Percentiles rank a stretch among this genome's conserved stretches.
Conservation (phyloP, 2,888 invertebrate genomes). For the Abrostola tripartita region DNA sequence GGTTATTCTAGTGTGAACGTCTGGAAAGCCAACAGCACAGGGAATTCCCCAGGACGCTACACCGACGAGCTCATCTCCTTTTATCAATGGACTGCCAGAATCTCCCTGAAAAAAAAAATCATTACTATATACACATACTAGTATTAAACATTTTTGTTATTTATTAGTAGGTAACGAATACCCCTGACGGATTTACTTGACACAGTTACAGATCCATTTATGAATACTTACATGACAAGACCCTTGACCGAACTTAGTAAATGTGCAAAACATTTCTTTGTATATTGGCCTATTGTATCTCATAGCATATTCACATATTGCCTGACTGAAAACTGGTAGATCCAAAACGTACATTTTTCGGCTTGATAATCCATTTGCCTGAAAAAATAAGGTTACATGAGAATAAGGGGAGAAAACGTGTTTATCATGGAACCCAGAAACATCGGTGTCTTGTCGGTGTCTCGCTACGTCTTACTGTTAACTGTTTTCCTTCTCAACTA, state of each 20-base stretch:
- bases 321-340: constrained; percentile 77
- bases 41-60: constrained; percentile 85
- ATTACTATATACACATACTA: too few species aligned
- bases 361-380: constrained; percentile 75
- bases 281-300: constrained; percentile 73
- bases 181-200: too few species aligned
- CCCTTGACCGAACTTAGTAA: constrained; percentile 77
- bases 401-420: neutral
- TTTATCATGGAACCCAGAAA: constrained; percentile 1
- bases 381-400: constrained; percentile 31
- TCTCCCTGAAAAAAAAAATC: constrained; percentile 75
- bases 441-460: neutral
- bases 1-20: constrained; percentile 81
- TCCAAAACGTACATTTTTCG: constrained; percentile 69
- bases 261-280: constrained; percentile 81
- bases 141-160: too few species aligned
- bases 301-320: constrained; percentile 79
- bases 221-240: constrained; percentile 79
- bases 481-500: constrained; percentile 3
- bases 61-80: constrained; percentile 72
- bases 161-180: too few species aligned
- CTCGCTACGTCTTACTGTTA: neutral
- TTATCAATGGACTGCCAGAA: constrained; percentile 81
- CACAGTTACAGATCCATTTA: neutral
- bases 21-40: constrained; percentile 83